Evolutionary conservation across 2,888 invertebrate species (phyloP).

Genomic region (Theodoxus fluviatilis): DNA sequence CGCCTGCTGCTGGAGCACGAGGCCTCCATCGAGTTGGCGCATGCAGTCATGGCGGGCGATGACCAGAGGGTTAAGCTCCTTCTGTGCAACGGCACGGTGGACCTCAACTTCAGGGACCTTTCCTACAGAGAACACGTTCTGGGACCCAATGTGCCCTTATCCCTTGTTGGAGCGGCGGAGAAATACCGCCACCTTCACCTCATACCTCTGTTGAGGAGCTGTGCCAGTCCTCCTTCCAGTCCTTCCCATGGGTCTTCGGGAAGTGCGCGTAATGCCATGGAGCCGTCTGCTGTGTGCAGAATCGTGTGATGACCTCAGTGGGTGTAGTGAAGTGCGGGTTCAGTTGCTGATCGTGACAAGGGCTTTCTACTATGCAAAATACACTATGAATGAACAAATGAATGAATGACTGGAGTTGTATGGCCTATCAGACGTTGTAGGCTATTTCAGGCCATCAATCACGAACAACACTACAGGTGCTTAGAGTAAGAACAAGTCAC

Average conservation of each 20-base stretch:
- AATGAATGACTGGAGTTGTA: too few relatives aligned
- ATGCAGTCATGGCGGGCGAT: slow-evolving; percentile 62
- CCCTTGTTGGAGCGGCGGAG: slow-evolving; percentile 53
- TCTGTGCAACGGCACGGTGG: slow-evolving; percentile 47
- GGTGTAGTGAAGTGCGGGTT: too few relatives aligned
- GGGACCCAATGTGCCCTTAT: slow-evolving; percentile 48
- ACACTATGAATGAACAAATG: too few relatives aligned
- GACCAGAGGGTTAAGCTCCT: slow-evolving; percentile 50
- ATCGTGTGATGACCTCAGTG: background rate
- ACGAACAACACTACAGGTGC: too few relatives aligned
- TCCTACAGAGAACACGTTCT: slow-evolving; percentile 51
- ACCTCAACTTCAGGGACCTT: slow-evolving; percentile 52
- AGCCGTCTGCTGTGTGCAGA: background rate
- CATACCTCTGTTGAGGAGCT: slow-evolving; percentile 43
- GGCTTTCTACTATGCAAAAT: too few relatives aligned
- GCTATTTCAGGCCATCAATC: too few relatives aligned
- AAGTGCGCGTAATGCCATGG: background rate
- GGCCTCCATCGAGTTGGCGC: slow-evolving; percentile 58
- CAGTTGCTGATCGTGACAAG: too few relatives aligned
- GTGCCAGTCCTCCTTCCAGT: background rate
- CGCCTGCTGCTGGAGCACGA: slow-evolving; percentile 49
- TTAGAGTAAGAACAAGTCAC: too few relatives aligned
- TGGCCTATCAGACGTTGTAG: too few relatives aligned
- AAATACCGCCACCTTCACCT: slow-evolving; percentile 56
- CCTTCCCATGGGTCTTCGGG: background rate